Evolutionary conservation across 2,888 invertebrate species (phyloP), one percentile per base, ranked within the genome.

Genomic region (Clivina fossor): DNA sequence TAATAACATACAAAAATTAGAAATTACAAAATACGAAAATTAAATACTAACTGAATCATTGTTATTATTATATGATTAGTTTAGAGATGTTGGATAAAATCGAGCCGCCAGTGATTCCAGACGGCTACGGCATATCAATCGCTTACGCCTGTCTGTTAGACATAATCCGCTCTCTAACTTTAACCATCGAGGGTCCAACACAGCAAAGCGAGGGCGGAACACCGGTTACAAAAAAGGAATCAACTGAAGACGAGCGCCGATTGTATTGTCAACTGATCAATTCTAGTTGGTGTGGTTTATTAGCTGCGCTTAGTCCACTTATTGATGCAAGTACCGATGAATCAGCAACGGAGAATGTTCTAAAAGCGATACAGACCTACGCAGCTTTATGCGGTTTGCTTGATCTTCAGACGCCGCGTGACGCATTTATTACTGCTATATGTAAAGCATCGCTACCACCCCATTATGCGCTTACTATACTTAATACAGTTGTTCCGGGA

Each of bases 241-340:
- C 28, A 70, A 72, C 68, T 30, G 74, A 76, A 60, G 69, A 68
- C 9, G 74, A 76, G 53, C 73, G 73, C 50, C 76, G 78, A 61
- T 70, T 84, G 5, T 80, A 85, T 65, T 77, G 83, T 20, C 88
- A 95, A 76, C 74, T 97, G 19, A 83, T 97, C 22, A 90, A 90
- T 65, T 96, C 96, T 0, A 93, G 94, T 61, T 97, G 97, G 95
- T 92, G 93, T 70, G 95, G 95, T 1, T 77, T 97, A 38, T 79
- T 97, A 26, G 92, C 94, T 65, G 95, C 96, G 1, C 76, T 97
- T 59, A 91, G 92, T 56, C 88, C 95, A 2, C 74, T 98, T 40
- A 86, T 97, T 1, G 97, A 98, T 72, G 94, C 96, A 2, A 94
- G 96, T 64, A 91, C 93, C 9, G 98, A 98, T 62, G 98, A 99